phyloP scores from a whole-genome alignment of 2,113 vertebrate species.

The Rhynchopsitta pachyrhyncha region DNA sequence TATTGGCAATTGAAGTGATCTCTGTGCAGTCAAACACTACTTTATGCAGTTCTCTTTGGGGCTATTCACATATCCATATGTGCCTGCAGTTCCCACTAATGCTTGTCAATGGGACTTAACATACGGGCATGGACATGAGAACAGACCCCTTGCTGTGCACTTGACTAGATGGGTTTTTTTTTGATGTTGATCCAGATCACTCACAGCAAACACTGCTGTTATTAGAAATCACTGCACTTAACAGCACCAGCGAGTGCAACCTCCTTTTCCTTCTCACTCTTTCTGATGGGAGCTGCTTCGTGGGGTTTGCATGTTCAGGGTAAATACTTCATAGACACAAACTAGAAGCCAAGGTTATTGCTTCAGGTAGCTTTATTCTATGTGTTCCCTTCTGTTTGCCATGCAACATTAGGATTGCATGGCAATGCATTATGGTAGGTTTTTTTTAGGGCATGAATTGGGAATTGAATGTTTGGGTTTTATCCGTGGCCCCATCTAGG shows the following conservation, averaged over 20 bases:
- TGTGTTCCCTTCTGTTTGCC: background rate
- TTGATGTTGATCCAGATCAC: conserved; percentile 50
- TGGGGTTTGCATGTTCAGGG: background rate
- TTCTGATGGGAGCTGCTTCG: background rate
- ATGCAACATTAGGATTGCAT: background rate
- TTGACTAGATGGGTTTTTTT: background rate
- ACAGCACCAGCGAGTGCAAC: background rate
- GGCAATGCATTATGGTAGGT: background rate
- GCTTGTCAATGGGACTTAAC: conserved; percentile 55
- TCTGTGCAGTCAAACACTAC: background rate
- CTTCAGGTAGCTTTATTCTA: background rate
- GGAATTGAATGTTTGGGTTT: background rate
- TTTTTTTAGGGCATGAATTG: background rate
- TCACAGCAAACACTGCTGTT: background rate
- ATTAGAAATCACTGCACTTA: conserved; percentile 35
- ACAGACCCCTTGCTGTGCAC: conserved; percentile 56
- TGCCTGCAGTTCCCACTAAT: conserved; percentile 40
- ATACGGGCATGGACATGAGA: conserved; percentile 50
- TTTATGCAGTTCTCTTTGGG: conserved; percentile 39
- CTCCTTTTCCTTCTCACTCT: background rate
- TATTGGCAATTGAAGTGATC: background rate
- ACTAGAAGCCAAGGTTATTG: background rate
- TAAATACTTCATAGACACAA: background rate
- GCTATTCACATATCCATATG: conserved; percentile 47
- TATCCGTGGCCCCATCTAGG: background rate